These are phyloP conservation scores for Pachyuromys duprasi DNA, from an alignment of 2,797 vertebrate species.

Conservation along the genomic window DNA sequence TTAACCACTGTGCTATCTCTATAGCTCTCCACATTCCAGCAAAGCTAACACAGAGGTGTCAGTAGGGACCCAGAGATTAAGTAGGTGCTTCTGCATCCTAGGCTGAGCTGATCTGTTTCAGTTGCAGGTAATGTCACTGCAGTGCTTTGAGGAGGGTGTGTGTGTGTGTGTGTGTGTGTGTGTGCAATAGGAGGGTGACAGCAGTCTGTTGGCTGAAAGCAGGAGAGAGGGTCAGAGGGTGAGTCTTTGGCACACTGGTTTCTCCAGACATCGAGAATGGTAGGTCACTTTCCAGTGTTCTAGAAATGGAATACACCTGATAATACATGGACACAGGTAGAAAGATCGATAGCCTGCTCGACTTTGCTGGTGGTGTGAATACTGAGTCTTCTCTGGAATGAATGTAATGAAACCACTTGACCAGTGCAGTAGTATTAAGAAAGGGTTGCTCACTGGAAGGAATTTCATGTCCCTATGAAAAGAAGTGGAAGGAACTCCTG, in stretches of 20 bases:
- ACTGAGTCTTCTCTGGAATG: not conserved
- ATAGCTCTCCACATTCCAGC: not conserved
- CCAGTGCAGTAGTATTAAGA: not conserved
- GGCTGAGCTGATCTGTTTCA: not conserved
- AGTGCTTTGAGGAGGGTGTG: not conserved
- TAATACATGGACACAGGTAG: not conserved
- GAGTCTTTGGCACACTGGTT: too few relatives aligned
- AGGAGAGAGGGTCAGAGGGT: not conserved
- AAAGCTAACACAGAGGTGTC: not conserved
- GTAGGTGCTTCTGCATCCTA: not conserved
- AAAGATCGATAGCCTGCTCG: not conserved
- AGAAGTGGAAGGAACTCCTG: not conserved
- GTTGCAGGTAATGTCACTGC: not conserved
- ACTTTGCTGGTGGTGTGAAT: not conserved
- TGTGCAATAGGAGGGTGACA: not conserved
- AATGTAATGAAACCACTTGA: not conserved
- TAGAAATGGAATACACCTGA: not conserved
- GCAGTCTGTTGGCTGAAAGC: not conserved
- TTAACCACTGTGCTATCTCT: not conserved
- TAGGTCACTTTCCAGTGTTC: not conserved
- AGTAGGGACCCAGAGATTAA: fast-evolving
- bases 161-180: not conserved
- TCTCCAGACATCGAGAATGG: not conserved
- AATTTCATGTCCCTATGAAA: not conserved
- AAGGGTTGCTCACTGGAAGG: not conserved